Percentiles rank a stretch among this genome's conserved stretches.
phyloP scores from a whole-genome alignment of 1,140 invertebrate species.

The Palaemon carinicauda region DNA sequence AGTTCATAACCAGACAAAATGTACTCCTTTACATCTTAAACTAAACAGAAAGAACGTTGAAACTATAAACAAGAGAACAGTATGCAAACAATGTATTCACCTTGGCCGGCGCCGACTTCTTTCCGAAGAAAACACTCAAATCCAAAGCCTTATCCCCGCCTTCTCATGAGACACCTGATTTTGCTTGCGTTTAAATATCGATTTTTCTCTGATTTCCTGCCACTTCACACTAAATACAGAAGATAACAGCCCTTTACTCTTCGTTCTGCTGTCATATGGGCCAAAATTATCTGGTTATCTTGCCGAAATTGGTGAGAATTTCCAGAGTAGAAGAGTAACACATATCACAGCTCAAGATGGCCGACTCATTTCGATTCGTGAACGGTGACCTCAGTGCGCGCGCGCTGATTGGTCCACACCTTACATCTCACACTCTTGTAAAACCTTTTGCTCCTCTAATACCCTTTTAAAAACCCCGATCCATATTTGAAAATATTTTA shows the following conservation, averaged over 20 bases:
- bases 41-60: neutral
- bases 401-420: conserved; percentile 15
- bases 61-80: too few relatives aligned
- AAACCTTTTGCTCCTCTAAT: too few relatives aligned
- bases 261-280: conserved; percentile 17
- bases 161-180: conserved; percentile 41
- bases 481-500: neutral
- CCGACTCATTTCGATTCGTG: conserved; percentile 17
- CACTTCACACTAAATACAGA: neutral
- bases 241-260: conserved; percentile 11
- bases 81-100: conserved; percentile 8
- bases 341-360: conserved; percentile 37
- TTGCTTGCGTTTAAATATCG: neutral
- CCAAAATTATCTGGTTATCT: neutral
- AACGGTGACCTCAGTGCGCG: conserved; percentile 37
- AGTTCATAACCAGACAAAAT: too few relatives aligned
- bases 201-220: neutral
- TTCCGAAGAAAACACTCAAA: conserved; percentile 2
- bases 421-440: neutral
- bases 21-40: too few relatives aligned
- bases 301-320: neutral
- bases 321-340: conserved; percentile 1
- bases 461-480: neutral
- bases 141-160: conserved; percentile 15
- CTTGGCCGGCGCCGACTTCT: neutral